These are phyloP conservation scores for Drosophila bunnanda DNA, from an alignment of 2,888 invertebrate species.

Conservation along the genomic window DNA sequence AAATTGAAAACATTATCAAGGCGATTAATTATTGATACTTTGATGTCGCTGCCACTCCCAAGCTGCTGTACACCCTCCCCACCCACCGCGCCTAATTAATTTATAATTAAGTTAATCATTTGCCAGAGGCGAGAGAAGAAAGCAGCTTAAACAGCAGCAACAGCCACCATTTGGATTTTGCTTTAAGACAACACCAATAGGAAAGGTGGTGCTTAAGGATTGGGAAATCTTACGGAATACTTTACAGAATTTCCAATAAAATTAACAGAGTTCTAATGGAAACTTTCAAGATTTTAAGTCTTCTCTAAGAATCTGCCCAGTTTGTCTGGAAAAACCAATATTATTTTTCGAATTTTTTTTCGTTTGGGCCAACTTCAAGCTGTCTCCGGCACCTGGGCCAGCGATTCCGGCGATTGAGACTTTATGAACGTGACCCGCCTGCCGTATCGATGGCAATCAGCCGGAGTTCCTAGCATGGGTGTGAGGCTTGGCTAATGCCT, in stretches of 20 bases:
- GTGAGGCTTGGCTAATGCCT: slow-evolving; percentile 24
- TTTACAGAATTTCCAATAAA: not conserved
- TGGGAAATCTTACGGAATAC: no score
- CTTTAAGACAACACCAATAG: slow-evolving; percentile 8
- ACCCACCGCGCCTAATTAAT: slow-evolving; percentile 67
- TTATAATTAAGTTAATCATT: slow-evolving; percentile 77
- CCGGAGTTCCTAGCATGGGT: slow-evolving; percentile 3
- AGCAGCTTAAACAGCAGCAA: slow-evolving; percentile 12
- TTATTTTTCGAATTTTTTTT: not conserved
- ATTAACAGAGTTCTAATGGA: not conserved
- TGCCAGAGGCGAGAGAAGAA: slow-evolving; percentile 36
- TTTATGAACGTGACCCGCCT: slow-evolving; percentile 70
- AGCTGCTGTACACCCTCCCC: not conserved
- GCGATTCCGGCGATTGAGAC: slow-evolving; percentile 64
- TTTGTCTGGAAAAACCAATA: not conserved
- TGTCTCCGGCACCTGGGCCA: slow-evolving; percentile 51
- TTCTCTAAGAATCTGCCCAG: not conserved
- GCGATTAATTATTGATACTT: slow-evolving; percentile 80
- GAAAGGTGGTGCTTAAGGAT: not conserved
- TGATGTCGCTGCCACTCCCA: slow-evolving; percentile 59
- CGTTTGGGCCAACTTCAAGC: slow-evolving; percentile 61
- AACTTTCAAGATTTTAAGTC: not conserved
- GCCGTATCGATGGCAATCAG: slow-evolving; percentile 60
- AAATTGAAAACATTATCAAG: slow-evolving; percentile 79
- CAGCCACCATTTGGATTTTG: slow-evolving; percentile 2